Evolutionary conservation across 2,888 invertebrate species (phyloP).

Genomic region (Cybosia mesomella): DNA sequence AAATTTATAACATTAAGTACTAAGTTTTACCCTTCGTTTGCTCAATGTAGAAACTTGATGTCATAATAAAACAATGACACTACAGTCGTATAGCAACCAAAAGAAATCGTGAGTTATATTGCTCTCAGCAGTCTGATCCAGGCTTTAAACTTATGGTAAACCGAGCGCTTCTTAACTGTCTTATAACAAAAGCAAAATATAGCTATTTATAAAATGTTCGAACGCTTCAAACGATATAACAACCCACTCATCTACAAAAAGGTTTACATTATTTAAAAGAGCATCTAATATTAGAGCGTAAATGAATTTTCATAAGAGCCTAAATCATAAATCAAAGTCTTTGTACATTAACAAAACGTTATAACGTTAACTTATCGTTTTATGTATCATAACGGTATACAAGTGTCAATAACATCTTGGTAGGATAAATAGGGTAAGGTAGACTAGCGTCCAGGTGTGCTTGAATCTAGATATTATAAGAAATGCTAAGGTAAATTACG

Average conservation of each 20-base stretch:
- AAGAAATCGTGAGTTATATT: not conserved
- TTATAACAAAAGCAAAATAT: not conserved
- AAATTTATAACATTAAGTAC: too few relatives aligned
- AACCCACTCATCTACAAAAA: constrained; percentile 20
- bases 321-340: not conserved
- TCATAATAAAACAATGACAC: not conserved
- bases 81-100: not conserved
- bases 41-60: not conserved
- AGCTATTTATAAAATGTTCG: constrained; percentile 13
- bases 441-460: too few relatives aligned
- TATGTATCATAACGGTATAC: not conserved
- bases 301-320: constrained; percentile 3
- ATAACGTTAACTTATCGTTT: not conserved
- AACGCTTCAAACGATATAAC: not conserved
- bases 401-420: too few relatives aligned
- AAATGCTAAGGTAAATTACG: too few relatives aligned
- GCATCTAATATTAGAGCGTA: constrained; percentile 3
- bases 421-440: too few relatives aligned
- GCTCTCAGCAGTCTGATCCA: not conserved
- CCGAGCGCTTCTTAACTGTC: not conserved
- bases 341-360: not conserved
- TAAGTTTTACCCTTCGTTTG: too few relatives aligned
- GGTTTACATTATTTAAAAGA: constrained; percentile 5
- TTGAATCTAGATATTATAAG: too few relatives aligned
- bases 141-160: not conserved